Evolutionary conservation across 2,797 vertebrate genomes (phyloP).

Genomic region (Gadopsis bispinosus): DNA sequence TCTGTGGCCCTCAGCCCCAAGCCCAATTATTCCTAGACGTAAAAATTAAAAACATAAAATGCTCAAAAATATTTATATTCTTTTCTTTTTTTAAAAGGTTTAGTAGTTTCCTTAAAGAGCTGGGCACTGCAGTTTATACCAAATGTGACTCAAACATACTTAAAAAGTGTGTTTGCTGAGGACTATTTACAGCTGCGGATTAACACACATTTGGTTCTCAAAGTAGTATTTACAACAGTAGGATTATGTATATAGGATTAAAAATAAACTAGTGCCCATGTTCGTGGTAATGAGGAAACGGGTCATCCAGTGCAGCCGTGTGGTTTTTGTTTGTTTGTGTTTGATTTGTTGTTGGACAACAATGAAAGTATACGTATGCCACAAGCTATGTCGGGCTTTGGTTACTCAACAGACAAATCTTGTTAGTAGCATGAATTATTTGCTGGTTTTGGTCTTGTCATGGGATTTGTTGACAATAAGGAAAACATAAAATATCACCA

Average conservation of each 20-base stretch:
- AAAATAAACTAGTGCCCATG: not conserved
- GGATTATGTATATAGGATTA: not conserved
- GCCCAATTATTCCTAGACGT: not conserved
- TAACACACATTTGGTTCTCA: conserved; percentile 13
- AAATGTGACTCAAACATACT: not conserved
- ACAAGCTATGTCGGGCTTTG: not conserved
- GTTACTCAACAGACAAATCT: not conserved
- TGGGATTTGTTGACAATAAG: not conserved
- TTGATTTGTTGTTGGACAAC: not conserved
- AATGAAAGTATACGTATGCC: not conserved
- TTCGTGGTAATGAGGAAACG: not conserved
- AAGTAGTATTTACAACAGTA: not conserved
- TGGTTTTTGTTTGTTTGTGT: not conserved
- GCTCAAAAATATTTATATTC: not conserved
- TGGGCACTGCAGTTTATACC: not conserved
- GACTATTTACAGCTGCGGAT: not conserved
- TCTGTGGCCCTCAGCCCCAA: not conserved
- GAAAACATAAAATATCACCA: not conserved
- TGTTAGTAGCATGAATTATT: not conserved
- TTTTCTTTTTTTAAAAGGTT: not conserved
- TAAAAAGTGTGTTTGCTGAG: conserved; percentile 7
- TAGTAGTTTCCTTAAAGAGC: not conserved
- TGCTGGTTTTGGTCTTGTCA: conserved; percentile 1
- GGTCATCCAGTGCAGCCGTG: not conserved
- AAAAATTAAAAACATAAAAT: too few species aligned